These are phyloP conservation scores for Rhabdophis nuchalis DNA, from an alignment of 2,797 vertebrate genomes.

Conservation along the genomic window DNA sequence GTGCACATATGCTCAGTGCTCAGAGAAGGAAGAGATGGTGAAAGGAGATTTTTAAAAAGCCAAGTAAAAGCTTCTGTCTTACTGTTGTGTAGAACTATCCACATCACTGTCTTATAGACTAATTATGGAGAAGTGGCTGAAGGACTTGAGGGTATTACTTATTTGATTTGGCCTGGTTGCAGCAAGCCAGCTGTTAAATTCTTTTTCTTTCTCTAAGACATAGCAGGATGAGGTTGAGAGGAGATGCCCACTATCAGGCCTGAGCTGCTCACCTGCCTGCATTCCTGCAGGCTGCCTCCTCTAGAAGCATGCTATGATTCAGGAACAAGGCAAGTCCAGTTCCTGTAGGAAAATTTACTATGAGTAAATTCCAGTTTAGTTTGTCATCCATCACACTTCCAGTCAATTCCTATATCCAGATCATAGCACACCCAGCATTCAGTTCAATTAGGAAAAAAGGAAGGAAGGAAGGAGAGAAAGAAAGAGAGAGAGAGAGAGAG, in stretches of 20 bases:
- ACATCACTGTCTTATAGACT: not conserved
- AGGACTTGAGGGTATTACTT: not conserved
- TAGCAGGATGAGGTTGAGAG: not conserved
- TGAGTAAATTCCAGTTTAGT: not conserved
- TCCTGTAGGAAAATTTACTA: not conserved
- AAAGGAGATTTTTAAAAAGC: not conserved
- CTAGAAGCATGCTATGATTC: not conserved
- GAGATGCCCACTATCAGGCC: not conserved
- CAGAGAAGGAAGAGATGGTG: not conserved
- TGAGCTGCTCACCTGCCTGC: not conserved
- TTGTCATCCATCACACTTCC: not conserved
- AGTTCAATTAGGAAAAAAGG: not conserved
- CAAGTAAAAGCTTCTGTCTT: not conserved
- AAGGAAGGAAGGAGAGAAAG: too few species aligned
- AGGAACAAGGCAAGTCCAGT: not conserved
- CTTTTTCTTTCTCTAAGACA: not conserved
- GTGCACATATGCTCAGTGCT: not conserved
- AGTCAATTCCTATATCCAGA: not conserved
- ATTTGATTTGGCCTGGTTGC: not conserved
- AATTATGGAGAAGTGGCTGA: not conserved
- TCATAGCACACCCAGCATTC: not conserved
- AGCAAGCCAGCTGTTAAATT: not conserved
- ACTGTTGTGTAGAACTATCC: not conserved
- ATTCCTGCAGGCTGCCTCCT: not conserved
- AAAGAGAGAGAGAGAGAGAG: too few species aligned